These are phyloP conservation scores for Synergus itoensis DNA, from an alignment of 2,888 invertebrate genomes.

Conservation along the genomic window DNA sequence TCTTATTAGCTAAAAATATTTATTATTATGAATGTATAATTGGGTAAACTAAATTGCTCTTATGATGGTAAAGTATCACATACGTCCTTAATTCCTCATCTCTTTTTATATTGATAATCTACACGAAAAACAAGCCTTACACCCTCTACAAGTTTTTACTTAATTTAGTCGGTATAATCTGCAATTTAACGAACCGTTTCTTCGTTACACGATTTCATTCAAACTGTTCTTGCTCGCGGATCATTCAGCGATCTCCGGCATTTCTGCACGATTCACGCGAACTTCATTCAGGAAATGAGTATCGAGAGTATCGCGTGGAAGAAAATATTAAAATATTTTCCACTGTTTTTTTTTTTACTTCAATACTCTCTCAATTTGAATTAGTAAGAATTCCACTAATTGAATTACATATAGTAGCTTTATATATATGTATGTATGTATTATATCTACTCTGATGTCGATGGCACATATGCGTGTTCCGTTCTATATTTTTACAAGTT, in stretches of 20 bases:
- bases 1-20: too few relatives aligned
- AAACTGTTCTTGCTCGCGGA: slow-evolving; percentile 16
- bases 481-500: slow-evolving; percentile 39
- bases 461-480: slow-evolving; percentile 6
- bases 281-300: slow-evolving; percentile 21
- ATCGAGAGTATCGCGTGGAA: neutral
- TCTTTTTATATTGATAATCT: neutral
- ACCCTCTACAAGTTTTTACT: neutral
- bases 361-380: neutral
- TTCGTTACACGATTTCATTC: slow-evolving; percentile 35
- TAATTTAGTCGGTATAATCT: neutral
- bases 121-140: slow-evolving; percentile 10
- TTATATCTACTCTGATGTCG: too few relatives aligned
- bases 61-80: too few relatives aligned
- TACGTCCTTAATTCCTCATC: slow-evolving; percentile 1
- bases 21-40: too few relatives aligned
- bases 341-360: slow-evolving; percentile 7
- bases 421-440: too few relatives aligned
- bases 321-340: neutral
- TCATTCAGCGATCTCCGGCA: slow-evolving; percentile 21
- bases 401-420: too few relatives aligned
- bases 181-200: slow-evolving; percentile 38
- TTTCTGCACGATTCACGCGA: neutral
- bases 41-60: too few relatives aligned
- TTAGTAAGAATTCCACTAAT: neutral